Base-by-base conservation (phyloP, 2,113 vertebrate genomes). In the Ramphastos sulfuratus region DNA sequence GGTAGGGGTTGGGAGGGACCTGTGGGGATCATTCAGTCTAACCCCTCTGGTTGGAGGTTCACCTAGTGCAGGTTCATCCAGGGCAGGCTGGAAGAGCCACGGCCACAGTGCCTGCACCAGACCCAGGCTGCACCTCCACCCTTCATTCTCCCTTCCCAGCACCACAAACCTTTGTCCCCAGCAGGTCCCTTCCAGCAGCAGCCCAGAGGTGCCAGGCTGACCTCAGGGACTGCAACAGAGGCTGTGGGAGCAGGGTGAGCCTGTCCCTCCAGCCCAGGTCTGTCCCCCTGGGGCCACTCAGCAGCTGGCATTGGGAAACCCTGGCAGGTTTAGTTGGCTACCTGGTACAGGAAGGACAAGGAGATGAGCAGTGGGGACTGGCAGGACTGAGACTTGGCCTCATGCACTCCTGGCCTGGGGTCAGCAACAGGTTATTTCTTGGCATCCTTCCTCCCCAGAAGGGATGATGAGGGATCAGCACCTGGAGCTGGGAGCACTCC, bases 361-460 rank as follows among this genome's bases (percentile, higher is more conserved):
- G 65, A 55, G 5, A 33, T 3, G 25, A 81, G 42, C 9, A 63
- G 20, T 37, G 74, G 21, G 24, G 35, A 66, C 12, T 23, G 10
- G 10, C 92, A 17, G 35, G 61, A 70, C 7, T 18, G 73, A 80
- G 20, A 27, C 19, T 58, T 44, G n/a, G 18, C 31, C 46, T 74
- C 60, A 10, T 3, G 19, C 61, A 9, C 1, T 1, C 48, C 31
- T 35, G 59, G 30, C 30, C 58, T 12, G 2, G 0, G 52, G 28
- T 55, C 82, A 31, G 54, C 48, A 89, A 69, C 17, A 6, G 8
- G 10, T n/a, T 69, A 18, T 28, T 76, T 77, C 55, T 65, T 50
- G 30, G 46, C 15, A 13, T 71, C 39, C n/a, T 54, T 76, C 37
- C 72, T 81, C 39, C 3, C 20, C 1, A 2, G 30, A 9, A 59